Base-by-base conservation (phyloP, 1,140 invertebrate species). In the Drosophila biarmipes region DNA sequence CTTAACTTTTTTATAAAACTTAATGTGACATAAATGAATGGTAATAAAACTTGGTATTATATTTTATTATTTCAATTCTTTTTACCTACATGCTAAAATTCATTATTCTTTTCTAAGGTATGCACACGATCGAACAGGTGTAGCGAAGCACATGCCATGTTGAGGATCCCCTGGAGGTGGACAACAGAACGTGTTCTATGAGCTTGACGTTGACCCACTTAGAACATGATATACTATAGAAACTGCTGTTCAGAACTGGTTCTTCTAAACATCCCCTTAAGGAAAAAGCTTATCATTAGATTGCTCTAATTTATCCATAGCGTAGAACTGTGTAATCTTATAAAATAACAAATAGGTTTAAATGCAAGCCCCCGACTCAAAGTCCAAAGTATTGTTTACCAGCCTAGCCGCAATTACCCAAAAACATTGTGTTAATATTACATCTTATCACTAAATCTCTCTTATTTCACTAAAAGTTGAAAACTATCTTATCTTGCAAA, bases 141-240 rank as follows among this genome's bases (percentile, higher is more conserved):
- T 45, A 54, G 64, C 21, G 45, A 42, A 66, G 1, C 21, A 12
- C 17, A 37, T 48, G 61, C 48, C 64, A 67, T 66, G 35, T 53
- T 43, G 61, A 40, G 64, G 31, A 51, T 45, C 29, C 38, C 35
- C 10, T 31, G 24, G 15, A 14, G 17, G 6, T 17, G 54, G 37
- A 15, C 37, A 6, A 11, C n/a, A 24, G 38, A 21, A 34, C 19
- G 51, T 34, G 31, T 69, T 69, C 17, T 55, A 43, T 17, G 15
- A 24, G 15, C 6, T 62, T 49, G 68, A 62, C 68, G 56, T 62
- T 73, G 71, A 73, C 68, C 71, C 27, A 73, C 55, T 35, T 73
- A 37, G 24, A 53, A 29, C 15, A 35, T 19, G 19, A 49, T 10
- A 19, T 15, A 38, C 5, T 17, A 12, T 62, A n/a, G n/a, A n/a